A percentile compares a stretch with the other conserved stretches of the same genome.
These are phyloP conservation scores for Hylyphantes graminicola DNA, from an alignment of 1,140 invertebrate species.

Conservation along the genomic window DNA sequence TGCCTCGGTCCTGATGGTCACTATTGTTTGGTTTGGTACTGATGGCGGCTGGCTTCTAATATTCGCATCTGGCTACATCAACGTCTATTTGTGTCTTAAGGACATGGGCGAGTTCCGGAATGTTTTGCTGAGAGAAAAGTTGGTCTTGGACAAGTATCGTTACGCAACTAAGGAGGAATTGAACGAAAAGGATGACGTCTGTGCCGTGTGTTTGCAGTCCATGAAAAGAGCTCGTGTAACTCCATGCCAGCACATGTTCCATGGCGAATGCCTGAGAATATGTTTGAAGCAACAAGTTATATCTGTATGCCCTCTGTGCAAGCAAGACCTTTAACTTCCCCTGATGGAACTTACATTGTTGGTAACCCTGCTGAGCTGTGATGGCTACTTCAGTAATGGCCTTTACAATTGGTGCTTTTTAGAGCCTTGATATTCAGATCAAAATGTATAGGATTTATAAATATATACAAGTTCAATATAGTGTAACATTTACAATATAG, in stretches of 20 bases:
- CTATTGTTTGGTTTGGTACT: conserved; percentile 54
- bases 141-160: conserved; percentile 74
- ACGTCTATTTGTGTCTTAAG: conserved; percentile 76
- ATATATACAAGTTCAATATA: no score
- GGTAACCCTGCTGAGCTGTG: no score
- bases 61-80: conserved; percentile 75
- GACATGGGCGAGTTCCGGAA: conserved; percentile 72
- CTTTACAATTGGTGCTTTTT: no score
- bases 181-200: conserved; percentile 78
- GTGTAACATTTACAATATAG: no score
- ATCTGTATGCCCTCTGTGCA: conserved; percentile 79
- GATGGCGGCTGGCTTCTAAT: conserved; percentile 67
- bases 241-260: conserved; percentile 81
- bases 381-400: no score
- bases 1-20: conserved; percentile 63
- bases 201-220: conserved; percentile 77
- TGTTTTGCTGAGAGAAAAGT: conserved; percentile 73
- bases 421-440: no score
- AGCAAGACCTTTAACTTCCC: conserved; percentile 69
- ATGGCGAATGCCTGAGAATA: conserved; percentile 78
- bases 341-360: not conserved
- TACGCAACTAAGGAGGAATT: conserved; percentile 76
- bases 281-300: conserved; percentile 74
- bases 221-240: conserved; percentile 78
- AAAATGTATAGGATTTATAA: no score